phyloP scores from a whole-genome alignment of 2,888 invertebrate species.

The Clistopyga incitator region DNA sequence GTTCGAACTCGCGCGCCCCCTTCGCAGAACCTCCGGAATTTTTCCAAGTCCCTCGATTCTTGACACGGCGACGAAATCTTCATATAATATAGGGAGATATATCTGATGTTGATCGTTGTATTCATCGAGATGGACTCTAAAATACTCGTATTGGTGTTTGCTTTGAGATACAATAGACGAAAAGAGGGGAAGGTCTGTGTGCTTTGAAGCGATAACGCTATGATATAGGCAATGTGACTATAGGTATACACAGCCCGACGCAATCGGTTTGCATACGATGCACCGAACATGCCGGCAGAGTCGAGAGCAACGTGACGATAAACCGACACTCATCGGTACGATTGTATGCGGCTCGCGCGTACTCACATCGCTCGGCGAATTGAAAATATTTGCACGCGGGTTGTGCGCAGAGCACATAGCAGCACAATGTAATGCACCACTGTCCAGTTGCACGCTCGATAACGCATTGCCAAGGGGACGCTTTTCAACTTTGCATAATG shows the following conservation, averaged over 20 bases:
- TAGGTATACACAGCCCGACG: background rate
- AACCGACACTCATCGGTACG: constrained; percentile 48
- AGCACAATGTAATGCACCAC: constrained; percentile 12
- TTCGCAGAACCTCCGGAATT: too few species aligned
- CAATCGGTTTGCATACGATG: background rate
- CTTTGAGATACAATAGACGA: constrained; percentile 27
- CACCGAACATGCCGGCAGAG: constrained; percentile 33
- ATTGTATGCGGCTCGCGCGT: constrained; percentile 39
- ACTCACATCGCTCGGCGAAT: constrained; percentile 36
- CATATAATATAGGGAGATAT: too few species aligned
- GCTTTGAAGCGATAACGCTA: constrained; percentile 55
- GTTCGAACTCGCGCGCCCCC: too few species aligned
- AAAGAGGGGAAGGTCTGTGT: constrained; percentile 30
- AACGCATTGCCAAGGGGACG: constrained; percentile 33
- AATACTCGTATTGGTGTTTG: constrained; percentile 36
- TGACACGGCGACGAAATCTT: too few species aligned
- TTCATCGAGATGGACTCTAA: constrained; percentile 3
- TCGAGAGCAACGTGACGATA: constrained; percentile 49
- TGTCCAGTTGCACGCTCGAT: constrained; percentile 35
- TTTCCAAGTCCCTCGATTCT: too few species aligned
- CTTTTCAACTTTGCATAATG: constrained; percentile 31
- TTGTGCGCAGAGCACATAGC: constrained; percentile 25
- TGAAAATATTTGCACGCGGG: constrained; percentile 51
- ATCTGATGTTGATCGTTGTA: background rate
- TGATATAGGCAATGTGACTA: constrained; percentile 43